Base-by-base conservation (phyloP, 2,113 vertebrate genomes). In the Pluvialis apricaria region DNA sequence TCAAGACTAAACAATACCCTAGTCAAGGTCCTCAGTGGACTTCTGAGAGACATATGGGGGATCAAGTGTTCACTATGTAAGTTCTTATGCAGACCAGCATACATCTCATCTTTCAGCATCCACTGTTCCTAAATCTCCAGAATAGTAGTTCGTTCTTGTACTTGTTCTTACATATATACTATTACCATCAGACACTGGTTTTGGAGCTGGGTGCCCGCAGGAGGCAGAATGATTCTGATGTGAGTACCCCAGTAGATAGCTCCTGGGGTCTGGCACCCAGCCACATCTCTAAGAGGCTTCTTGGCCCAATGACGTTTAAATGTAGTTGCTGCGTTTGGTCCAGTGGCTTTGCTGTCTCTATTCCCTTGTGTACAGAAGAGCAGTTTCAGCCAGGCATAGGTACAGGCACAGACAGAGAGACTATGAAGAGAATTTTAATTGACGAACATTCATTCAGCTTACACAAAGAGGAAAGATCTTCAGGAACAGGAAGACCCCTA, bases 381-480 rank as follows among this genome's bases (percentile, higher is more conserved):
- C 51, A 54, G 34, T 77, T 95, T 90, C 52, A 84, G 68, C n/a
- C 34, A 89, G 75, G 66, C 58, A 28, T 8, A 96, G n/a, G 62
- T 66, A 87, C 45, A 90, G 62, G 25, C 61, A 92, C 6, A 89
- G 81, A 81, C 18, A 88, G 32, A 85, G 22, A 88, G 45, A 84
- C 68, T 66, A 47, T 51, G 51, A 78, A 71, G 40, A 18, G 52
- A 70, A 81, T 85, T 82, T 76, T 61, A 51, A 69, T 42, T 45
- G 36, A 64, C 36, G 60, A 78, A 36, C 0, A 1, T 49, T 54
- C n/a, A 73, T 66, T 84, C 66, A 85, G 25, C 25, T 94, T 85
- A 82, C 19, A 55, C 26, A 76, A 91, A 90, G 44, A 94, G 51
- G 34, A 68, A 77, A 78, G 45, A 21, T 9, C 62, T 68, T 77